Conservation (phyloP, 30 jellyfish, hydroid and myxozoan species). For the Haliclystus octoradiatus region DNA sequence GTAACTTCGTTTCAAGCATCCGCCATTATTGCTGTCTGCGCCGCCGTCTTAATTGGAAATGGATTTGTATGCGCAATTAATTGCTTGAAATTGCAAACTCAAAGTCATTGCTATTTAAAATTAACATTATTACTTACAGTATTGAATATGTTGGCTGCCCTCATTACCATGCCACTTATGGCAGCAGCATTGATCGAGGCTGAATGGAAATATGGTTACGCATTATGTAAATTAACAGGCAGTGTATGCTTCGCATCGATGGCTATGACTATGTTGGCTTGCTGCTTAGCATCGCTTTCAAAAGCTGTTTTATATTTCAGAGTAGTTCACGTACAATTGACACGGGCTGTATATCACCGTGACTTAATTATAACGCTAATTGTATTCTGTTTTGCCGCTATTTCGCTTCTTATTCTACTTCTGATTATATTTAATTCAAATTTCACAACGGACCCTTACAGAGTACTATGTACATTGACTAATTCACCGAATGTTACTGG, state of each 20-base stretch:
- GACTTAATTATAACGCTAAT: conserved; percentile 54
- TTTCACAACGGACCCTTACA: conserved; percentile 44
- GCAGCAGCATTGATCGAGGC: conserved; percentile 87
- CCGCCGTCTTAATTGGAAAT: conserved; percentile 93
- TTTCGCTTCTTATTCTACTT: conserved; percentile 51
- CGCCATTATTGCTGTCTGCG: conserved; percentile 96
- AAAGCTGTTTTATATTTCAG: conserved; percentile 31
- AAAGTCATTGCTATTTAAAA: conserved; percentile 31
- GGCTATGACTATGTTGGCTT: conserved; percentile 61
- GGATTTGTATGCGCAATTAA: conserved; percentile 79
- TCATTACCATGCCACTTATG: conserved; percentile 93
- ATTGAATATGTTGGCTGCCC: conserved; percentile 72
- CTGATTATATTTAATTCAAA: conserved; percentile 32
- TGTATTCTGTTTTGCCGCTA: conserved; percentile 40
- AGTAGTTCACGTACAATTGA: conserved; percentile 22
- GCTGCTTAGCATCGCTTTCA: conserved; percentile 64
- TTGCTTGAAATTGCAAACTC: conserved; percentile 53
- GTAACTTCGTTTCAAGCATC: conserved; percentile 93
- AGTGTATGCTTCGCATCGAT: conserved; percentile 65
- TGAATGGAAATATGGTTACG: conserved; percentile 91
- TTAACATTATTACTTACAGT: conserved; percentile 61
- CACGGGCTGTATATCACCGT: conserved; percentile 19
- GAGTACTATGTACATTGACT: conserved; percentile 68
- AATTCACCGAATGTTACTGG: conserved; percentile 89
- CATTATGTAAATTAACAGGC: conserved; percentile 83